These are phyloP conservation scores for Oscheius sp. DNA, from an alignment of 1,140 invertebrate genomes.

Conservation along the genomic window DNA sequence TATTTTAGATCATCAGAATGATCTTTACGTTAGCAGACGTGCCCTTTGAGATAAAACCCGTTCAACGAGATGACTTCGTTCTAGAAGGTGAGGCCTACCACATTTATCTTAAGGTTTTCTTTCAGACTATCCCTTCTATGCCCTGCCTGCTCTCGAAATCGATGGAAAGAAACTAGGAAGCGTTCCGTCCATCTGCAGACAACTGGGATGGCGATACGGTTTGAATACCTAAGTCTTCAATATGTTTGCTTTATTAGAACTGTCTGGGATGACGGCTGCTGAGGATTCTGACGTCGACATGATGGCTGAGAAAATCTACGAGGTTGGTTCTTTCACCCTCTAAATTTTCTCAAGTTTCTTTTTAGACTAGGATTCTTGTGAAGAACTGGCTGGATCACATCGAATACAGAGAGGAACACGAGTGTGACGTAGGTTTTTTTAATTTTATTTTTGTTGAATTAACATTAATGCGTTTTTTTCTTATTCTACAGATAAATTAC, in stretches of 20 bases:
- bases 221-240: neutral
- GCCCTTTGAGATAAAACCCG: slow-evolving; percentile 15
- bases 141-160: slow-evolving; percentile 30
- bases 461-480: too few relatives aligned
- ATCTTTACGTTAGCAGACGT: slow-evolving; percentile 13
- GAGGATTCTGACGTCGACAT: slow-evolving; percentile 28
- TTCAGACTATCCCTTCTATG: slow-evolving; percentile 33
- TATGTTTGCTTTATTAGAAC: neutral
- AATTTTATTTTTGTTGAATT: too few relatives aligned
- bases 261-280: slow-evolving; percentile 21
- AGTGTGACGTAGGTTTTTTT: slow-evolving; percentile 14
- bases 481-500: too few relatives aligned
- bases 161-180: slow-evolving; percentile 24
- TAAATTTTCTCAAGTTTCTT: neutral
- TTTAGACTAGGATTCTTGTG: slow-evolving; percentile 5
- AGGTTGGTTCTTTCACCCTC: neutral
- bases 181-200: slow-evolving; percentile 28
- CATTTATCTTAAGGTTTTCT: neutral
- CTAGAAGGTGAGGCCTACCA: slow-evolving; percentile 2
- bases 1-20: neutral
- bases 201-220: slow-evolving; percentile 37
- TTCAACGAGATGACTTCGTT: slow-evolving; percentile 26
- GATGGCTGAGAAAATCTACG: slow-evolving; percentile 22
- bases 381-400: slow-evolving; percentile 32
- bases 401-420: slow-evolving; percentile 21